Evolutionary conservation across 1,140 invertebrate species (phyloP).

Genomic region (Lethrus apterus): DNA sequence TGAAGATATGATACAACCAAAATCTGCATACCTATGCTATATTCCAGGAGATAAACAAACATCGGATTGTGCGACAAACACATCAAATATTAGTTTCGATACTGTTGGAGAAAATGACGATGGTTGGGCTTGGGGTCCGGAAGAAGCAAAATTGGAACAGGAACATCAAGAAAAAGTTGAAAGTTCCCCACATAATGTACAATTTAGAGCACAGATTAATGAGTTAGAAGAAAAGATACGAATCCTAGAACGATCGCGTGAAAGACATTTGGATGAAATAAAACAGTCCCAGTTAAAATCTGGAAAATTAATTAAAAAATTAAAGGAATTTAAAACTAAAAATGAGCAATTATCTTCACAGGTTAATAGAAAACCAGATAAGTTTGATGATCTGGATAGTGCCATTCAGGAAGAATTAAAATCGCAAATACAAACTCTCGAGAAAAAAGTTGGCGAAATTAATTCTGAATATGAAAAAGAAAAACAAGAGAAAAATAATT

Average conservation of each 20-base stretch:
- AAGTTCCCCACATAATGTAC: constrained; percentile 16
- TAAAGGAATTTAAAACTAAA: constrained; percentile 64
- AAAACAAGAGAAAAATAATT: constrained; percentile 54
- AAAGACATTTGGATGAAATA: constrained; percentile 48
- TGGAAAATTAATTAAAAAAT: constrained; percentile 61
- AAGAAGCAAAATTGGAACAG: constrained; percentile 43
- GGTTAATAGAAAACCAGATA: constrained; percentile 47
- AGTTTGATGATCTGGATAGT: constrained; percentile 58
- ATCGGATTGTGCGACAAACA: neutral
- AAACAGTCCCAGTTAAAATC: constrained; percentile 55
- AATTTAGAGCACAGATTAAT: constrained; percentile 33
- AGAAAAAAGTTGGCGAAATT: constrained; percentile 55
- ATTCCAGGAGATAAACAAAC: neutral
- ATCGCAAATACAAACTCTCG: constrained; percentile 55
- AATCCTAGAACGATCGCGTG: constrained; percentile 45
- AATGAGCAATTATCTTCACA: constrained; percentile 54
- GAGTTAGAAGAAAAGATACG: constrained; percentile 44
- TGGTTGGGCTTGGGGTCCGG: constrained; percentile 50
- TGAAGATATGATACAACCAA: constrained; percentile 41
- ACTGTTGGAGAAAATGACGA: constrained; percentile 43
- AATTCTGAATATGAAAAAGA: constrained; percentile 50
- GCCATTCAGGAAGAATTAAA: constrained; percentile 70
- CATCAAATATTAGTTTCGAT: neutral
- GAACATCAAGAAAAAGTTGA: constrained; percentile 32
- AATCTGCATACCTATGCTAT: constrained; percentile 30